Conservation (phyloP, 2,888 invertebrate genomes). For the Leptura quadrifasciata region DNA sequence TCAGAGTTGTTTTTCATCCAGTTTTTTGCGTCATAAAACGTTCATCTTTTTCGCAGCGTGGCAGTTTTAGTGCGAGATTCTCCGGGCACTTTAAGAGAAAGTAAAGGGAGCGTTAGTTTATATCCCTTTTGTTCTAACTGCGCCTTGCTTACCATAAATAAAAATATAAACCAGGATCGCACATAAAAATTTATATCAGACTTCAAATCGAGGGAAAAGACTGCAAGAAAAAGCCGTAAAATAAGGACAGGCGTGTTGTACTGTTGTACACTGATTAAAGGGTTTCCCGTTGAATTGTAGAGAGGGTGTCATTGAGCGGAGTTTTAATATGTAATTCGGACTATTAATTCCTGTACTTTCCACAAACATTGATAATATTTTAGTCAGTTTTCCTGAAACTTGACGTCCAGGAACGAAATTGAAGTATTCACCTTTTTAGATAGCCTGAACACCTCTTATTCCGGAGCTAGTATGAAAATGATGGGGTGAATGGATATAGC, state of each 20-base stretch:
- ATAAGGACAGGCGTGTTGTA: constrained; percentile 1
- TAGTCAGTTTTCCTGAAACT: too few relatives aligned
- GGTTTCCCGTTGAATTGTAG: neutral
- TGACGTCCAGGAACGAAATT: too few relatives aligned
- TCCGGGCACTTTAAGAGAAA: neutral
- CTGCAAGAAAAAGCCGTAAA: constrained; percentile 12
- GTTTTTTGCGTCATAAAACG: neutral
- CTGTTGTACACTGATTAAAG: constrained; percentile 1
- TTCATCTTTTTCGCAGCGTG: constrained; percentile 9
- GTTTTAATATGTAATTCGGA: neutral
- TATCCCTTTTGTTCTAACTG: neutral
- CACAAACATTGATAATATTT: too few relatives aligned
- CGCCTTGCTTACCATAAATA: constrained; percentile 20
- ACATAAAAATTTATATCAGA: constrained; percentile 22
- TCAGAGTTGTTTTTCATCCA: neutral
- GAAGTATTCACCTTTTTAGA: too few relatives aligned
- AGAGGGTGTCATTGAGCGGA: neutral
- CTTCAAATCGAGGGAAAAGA: constrained; percentile 9
- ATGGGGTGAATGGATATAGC: too few relatives aligned
- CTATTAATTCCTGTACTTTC: too few relatives aligned
- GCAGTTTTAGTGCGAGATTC: neutral
- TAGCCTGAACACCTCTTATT: too few relatives aligned
- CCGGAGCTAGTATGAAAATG: too few relatives aligned
- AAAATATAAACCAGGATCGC: constrained; percentile 23
- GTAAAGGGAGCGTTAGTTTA: constrained; percentile 15